Conservation (phyloP, 2,797 vertebrate species). For the Cygnus olor region DNA sequence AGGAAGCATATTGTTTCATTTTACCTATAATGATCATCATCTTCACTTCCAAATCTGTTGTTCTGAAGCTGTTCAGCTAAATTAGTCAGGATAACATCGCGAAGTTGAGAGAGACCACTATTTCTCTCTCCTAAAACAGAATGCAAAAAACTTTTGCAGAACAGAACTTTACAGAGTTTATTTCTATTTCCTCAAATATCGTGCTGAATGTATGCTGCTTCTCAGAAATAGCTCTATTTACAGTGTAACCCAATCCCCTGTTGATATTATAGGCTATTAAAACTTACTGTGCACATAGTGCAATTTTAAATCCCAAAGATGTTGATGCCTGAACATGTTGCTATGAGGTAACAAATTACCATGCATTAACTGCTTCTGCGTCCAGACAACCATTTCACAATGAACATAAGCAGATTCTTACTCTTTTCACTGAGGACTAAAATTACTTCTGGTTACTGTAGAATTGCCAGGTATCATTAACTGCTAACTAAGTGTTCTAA, state of each 20-base stretch:
- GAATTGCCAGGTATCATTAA: neutral
- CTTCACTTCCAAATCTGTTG: slow-evolving; percentile 97
- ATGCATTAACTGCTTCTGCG: neutral
- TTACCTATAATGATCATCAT: slow-evolving; percentile 97
- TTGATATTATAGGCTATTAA: neutral
- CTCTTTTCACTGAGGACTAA: neutral
- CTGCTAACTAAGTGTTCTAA: neutral
- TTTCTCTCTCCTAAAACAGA: slow-evolving; percentile 89
- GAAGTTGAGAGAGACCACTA: slow-evolving; percentile 91
- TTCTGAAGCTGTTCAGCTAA: slow-evolving; percentile 95
- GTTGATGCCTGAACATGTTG: accelerated
- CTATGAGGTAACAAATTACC: neutral
- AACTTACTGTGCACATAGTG: neutral
- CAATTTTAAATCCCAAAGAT: neutral
- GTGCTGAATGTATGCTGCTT: neutral
- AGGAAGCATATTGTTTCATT: neutral
- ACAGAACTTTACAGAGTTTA: neutral
- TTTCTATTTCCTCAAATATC: neutral
- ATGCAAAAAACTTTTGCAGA: neutral
- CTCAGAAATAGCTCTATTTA: neutral
- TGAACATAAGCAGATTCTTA: neutral
- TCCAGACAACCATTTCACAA: neutral
- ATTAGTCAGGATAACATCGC: slow-evolving; percentile 94
- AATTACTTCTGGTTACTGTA: neutral
- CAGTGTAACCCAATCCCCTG: neutral